Conservation (phyloP, 2,888 invertebrate genomes). For the Ophion slaviceki region DNA sequence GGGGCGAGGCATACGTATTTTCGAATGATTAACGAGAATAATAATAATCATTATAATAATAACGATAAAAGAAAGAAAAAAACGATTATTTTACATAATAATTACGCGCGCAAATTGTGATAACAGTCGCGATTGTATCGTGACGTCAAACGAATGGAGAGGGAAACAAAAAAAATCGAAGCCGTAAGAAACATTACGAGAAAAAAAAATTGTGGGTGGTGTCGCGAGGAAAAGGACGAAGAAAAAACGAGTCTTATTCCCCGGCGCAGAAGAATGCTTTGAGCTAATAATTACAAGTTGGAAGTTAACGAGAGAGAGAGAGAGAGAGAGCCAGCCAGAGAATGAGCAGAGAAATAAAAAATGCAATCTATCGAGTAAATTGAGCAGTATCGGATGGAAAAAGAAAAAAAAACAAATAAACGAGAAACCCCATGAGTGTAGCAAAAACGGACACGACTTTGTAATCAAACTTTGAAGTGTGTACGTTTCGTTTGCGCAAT, state of each 20-base stretch:
- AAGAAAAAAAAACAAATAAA: conserved; percentile 1
- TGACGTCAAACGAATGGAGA: background rate
- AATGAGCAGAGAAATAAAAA: background rate
- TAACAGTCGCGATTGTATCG: conserved; percentile 61
- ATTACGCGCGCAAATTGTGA: conserved; percentile 67
- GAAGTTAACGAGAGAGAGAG: background rate
- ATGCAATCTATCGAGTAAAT: background rate
- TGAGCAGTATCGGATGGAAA: conserved; percentile 1
- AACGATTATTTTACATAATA: conserved; percentile 54
- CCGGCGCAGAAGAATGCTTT: conserved; percentile 56
- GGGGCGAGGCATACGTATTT: conserved; percentile 53
- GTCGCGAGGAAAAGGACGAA: background rate
- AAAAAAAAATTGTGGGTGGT: too few relatives aligned
- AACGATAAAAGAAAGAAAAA: background rate
- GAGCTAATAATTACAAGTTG: conserved; percentile 7
- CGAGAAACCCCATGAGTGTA: conserved; percentile 13
- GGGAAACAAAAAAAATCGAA: background rate
- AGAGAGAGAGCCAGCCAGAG: background rate
- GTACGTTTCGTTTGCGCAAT: background rate
- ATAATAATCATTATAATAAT: conserved; percentile 30
- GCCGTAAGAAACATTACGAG: background rate
- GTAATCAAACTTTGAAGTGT: background rate
- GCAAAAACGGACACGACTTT: background rate
- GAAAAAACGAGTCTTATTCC: conserved; percentile 43
- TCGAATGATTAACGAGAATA: conserved; percentile 38